Conservation (phyloP, 2,797 vertebrate species). For the Rhinichthys osculus region DNA sequence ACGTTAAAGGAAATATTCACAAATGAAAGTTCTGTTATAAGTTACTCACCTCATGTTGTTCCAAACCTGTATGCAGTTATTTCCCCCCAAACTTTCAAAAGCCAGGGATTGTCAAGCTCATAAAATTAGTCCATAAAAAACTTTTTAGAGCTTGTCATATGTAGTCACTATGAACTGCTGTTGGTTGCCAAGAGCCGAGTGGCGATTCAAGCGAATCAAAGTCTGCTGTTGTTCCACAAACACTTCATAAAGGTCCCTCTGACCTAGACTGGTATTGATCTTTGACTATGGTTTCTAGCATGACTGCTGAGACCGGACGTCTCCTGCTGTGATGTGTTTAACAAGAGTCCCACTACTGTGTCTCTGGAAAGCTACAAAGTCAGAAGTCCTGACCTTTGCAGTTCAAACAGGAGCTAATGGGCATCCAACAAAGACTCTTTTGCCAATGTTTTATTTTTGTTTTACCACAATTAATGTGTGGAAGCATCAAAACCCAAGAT, state of each 20-base stretch:
- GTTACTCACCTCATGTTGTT: neutral
- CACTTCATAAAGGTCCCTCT: constrained; percentile 43
- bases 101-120: neutral
- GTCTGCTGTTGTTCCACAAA: constrained; percentile 37
- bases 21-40: neutral
- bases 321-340: constrained; percentile 51
- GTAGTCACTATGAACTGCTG: neutral
- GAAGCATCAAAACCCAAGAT: neutral
- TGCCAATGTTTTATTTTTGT: neutral
- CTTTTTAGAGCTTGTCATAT: neutral
- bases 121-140: neutral
- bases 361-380: constrained; percentile 41
- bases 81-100: neutral
- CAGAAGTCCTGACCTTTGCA: constrained; percentile 19
- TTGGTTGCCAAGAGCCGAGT: neutral
- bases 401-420: constrained; percentile 25
- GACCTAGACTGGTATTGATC: constrained; percentile 55
- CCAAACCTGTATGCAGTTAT: neutral
- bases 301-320: constrained; percentile 36
- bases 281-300: constrained; percentile 32
- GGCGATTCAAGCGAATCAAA: neutral
- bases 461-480: neutral
- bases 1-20: neutral
- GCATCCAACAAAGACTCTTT: neutral
- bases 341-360: constrained; percentile 24